phyloP scores from a whole-genome alignment of 2,888 invertebrate genomes.

The Podabrus alpinus region DNA sequence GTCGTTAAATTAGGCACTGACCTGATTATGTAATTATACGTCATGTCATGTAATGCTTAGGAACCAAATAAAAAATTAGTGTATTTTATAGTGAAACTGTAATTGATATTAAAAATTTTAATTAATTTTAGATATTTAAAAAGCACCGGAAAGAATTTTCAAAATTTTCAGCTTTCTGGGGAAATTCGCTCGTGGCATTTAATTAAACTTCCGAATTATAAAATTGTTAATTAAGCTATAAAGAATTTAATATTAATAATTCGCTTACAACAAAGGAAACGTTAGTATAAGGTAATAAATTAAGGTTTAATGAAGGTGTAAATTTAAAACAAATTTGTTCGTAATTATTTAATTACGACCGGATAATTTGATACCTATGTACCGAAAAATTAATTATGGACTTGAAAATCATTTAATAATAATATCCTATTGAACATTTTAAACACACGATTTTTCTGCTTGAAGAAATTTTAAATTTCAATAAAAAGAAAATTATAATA shows the following conservation, averaged over 20 bases:
- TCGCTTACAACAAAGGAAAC: not conserved
- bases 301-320: not conserved
- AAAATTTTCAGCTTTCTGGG: not conserved
- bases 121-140: not conserved
- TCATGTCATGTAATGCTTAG: not conserved
- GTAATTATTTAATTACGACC: not conserved
- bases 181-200: no score
- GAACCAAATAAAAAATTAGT: not conserved
- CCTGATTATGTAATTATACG: not conserved
- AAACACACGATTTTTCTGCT: not conserved
- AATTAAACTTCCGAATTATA: not conserved
- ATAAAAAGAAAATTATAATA: not conserved
- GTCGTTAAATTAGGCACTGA: not conserved
- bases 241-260: not conserved
- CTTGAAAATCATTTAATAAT: not conserved
- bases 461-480: not conserved
- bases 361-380: not conserved
- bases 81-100: not conserved
- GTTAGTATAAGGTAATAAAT: no score
- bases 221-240: no score
- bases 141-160: not conserved
- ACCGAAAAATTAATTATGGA: not conserved
- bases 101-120: not conserved
- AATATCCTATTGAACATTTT: not conserved
- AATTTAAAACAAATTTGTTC: not conserved